Conservation (phyloP, 2,113 vertebrate genomes). For the Uropsilus gracilis region DNA sequence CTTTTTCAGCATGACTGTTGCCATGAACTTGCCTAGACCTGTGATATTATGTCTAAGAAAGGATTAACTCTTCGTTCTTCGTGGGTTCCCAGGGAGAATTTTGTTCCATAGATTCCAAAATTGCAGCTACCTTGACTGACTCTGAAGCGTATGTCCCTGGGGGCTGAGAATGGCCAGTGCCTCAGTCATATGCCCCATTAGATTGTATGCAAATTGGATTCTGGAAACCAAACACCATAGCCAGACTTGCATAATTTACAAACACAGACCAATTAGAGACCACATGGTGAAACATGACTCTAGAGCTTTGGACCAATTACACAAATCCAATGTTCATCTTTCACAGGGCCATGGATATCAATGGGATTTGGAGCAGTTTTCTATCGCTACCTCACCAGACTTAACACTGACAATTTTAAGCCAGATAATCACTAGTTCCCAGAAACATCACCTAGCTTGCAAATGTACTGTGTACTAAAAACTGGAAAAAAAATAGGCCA, state of each 20-base stretch:
- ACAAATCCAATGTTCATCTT: neutral
- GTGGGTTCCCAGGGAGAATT: neutral
- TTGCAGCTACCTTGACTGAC: neutral
- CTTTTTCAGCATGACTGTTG: neutral
- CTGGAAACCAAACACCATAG: neutral
- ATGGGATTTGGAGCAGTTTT: neutral
- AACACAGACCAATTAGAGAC: neutral
- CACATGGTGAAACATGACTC: neutral
- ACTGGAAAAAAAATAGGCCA: neutral
- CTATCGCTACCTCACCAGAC: neutral
- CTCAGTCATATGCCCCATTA: neutral
- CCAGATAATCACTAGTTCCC: neutral
- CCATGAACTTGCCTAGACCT: neutral
- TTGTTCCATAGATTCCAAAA: neutral
- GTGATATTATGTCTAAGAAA: neutral
- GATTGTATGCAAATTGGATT: neutral
- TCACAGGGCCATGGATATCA: neutral
- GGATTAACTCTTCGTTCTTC: neutral
- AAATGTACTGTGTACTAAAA: neutral
- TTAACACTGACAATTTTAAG: neutral
- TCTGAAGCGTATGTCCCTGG: neutral
- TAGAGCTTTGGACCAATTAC: neutral
- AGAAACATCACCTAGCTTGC: neutral
- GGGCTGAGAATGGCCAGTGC: neutral
- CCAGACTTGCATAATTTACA: neutral